Base-by-base conservation (phyloP, 1,140 invertebrate species). In the Microplitis mediator region DNA sequence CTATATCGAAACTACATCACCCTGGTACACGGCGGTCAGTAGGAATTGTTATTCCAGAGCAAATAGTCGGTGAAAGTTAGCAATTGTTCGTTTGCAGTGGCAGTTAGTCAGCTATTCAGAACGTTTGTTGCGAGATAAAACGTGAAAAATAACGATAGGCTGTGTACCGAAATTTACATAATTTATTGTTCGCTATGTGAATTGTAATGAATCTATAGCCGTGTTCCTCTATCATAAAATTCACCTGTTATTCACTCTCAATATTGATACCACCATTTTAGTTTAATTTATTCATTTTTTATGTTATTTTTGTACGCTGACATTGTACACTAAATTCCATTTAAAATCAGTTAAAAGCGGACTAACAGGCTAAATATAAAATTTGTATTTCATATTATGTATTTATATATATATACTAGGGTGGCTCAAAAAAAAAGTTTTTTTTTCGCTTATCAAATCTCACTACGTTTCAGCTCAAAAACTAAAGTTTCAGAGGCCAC, bases 141-240 rank as follows among this genome's bases (percentile, higher is more conserved):
- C 23, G 58, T 60, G 58, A 60, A 60, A 60, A 34, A 60, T 45
- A 45, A 45, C 39, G 31, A 60, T 60, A 23, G 35, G 31, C 31
- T 64, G 16, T 69, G 35, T 39, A 35, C 23, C 4, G 39, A 74
- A 77, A 78, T 78, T 78, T 78, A 64, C 75, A 78, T 78, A 71
- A 58, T 78, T 75, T 75, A 76, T 76, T 74, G 71, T 34, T 45
- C 31, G 58, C 39, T 52, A 56, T 31, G 16, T 70, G 71, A 72
- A 74, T 75, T 61, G 69, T 67, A 73, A 67, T 65, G 68, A 69
- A 72, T 75, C 65, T 54, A 54, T n/a, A 54, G 52, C 5, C 52
- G 52, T 14, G 16, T 14, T 54, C 5, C 39, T 54, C 4, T 54
- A 11, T 54, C 11, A 54, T 54, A 54, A 54, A 54, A 54, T 54